Evolutionary conservation across 2,797 vertebrate species (phyloP).

Genomic region (Cottoperca gobio): DNA sequence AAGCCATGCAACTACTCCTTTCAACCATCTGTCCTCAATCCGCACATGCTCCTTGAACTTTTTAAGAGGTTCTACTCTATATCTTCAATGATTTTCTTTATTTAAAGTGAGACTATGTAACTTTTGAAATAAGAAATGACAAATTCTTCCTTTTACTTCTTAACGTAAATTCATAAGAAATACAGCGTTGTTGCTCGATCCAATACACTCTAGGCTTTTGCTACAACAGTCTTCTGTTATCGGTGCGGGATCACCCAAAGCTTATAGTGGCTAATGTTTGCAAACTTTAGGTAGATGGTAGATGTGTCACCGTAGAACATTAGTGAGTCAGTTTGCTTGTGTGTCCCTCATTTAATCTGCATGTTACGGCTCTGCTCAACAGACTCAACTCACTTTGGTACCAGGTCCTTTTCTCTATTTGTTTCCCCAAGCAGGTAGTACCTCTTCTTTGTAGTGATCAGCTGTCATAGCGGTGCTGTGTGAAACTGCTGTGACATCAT

Average conservation of each 20-base stretch:
- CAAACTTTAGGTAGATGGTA: neutral
- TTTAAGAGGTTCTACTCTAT: constrained; percentile 31
- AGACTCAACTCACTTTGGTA: too few species aligned
- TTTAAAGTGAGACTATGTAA: constrained; percentile 28
- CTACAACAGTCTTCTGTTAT: neutral
- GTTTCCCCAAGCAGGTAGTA: too few species aligned
- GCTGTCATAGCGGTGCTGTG: too few species aligned
- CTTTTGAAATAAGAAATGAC: constrained; percentile 7
- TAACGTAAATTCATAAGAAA: neutral
- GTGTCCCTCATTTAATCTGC: too few species aligned
- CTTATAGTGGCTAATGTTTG: neutral
- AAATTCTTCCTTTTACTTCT: neutral
- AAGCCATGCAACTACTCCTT: constrained; percentile 66
- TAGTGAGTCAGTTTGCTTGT: neutral
- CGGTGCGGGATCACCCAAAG: neutral
- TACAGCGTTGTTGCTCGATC: neutral
- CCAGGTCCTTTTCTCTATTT: too few species aligned
- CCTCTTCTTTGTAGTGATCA: too few species aligned
- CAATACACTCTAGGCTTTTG: neutral
- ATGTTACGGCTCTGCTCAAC: too few species aligned
- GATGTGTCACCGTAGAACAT: neutral
- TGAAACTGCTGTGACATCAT: too few species aligned
- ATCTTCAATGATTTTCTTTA: constrained; percentile 16
- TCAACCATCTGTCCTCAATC: constrained; percentile 76
- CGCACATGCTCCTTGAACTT: constrained; percentile 47